Evolutionary conservation across 2,888 invertebrate species (phyloP), one percentile per base, ranked within the genome.

Genomic region (Macropis europaea): DNA sequence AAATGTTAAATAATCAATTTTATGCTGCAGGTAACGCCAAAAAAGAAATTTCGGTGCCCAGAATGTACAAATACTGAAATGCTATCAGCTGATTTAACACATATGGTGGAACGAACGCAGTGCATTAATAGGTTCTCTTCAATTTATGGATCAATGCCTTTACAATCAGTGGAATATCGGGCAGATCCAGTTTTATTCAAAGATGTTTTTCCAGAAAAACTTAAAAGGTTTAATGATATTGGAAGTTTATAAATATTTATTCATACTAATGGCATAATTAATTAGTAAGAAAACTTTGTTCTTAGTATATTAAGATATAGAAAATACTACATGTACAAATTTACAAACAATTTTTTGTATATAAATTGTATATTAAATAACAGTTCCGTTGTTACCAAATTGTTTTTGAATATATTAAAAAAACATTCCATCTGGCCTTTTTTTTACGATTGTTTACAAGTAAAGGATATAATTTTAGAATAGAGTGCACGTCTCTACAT

Each of bases 31-130:
- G 97, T 98, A 28, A 95, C 97, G 0, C 98, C 98, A 0, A 93
- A 98, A 3, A 98, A 99, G 88, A 99, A 99, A 89, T 99, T 99
- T 91, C 97, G 98, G 89, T 99, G 98, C 87, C 97, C 98, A 0
- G 97, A 97, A 88, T 98, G 98, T 90, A 95, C 94, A 2, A 97
- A 97, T 90, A 97, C 95, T 0, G 97, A 97, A 90, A 97, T 97
- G 96, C 90, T 99, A 5, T 98, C 98, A 0, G 96, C 97, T 0
- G 97, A 97, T 90, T 92, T 96, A 30, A 94, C 95, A 28, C 98
- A 99, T 89, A 97, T 99, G 97, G 93, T 96, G 2, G 97, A 97
- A 87, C 92, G 99, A 3, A 97, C 98, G 0, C 95, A 95, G 24
- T 99, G 98, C 88, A 95, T 99, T 38, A 96, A 97, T 87, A 90